Conservation (phyloP, 37 sponge, comb jelly and placozoan species). For the Geodia barretti region DNA sequence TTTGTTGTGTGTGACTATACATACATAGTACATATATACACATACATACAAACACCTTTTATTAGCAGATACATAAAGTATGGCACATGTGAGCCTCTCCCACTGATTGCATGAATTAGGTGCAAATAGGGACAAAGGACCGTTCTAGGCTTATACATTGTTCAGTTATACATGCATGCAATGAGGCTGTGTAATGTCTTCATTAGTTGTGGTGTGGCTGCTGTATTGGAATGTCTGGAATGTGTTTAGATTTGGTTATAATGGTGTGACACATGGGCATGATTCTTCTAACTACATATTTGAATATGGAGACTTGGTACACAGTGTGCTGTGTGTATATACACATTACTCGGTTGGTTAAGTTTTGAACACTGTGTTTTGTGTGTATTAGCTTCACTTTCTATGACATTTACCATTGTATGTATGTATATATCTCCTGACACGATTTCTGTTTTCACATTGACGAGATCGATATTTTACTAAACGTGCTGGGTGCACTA, state of each 20-base stretch:
- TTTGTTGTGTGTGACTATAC: neutral
- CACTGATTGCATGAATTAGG: neutral
- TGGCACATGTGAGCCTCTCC: neutral
- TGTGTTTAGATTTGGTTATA: no score
- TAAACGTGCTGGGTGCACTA: no score
- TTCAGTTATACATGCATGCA: no score
- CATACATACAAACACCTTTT: slow-evolving; percentile 1
- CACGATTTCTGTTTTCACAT: neutral
- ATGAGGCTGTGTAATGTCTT: no score
- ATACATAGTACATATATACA: neutral
- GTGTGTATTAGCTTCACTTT: neutral
- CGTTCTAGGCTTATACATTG: no score
- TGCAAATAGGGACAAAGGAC: neutral
- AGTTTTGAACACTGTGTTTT: neutral
- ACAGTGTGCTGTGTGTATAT: no score
- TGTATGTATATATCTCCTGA: neutral
- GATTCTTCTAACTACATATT: no score
- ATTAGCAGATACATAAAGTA: neutral
- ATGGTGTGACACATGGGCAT: no score
- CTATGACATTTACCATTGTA: neutral
- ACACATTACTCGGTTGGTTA: neutral
- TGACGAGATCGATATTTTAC: no score
- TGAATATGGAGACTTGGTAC: no score
- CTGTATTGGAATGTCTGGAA: no score
- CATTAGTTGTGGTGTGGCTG: no score